Evolutionary conservation across 2,797 vertebrate genomes (phyloP).

Genomic region (Glyptemys insculpta): DNA sequence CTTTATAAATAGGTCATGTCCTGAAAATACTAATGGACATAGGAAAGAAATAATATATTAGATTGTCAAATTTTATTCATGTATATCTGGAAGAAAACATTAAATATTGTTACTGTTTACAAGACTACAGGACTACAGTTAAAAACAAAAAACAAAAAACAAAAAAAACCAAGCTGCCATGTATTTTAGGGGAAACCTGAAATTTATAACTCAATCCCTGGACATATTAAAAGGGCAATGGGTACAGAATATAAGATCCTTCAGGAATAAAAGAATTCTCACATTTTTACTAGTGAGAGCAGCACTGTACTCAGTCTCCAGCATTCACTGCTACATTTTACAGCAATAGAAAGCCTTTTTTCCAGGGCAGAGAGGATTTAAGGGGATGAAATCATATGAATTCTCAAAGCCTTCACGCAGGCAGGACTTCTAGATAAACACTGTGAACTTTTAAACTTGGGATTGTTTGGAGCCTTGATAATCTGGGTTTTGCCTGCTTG

Average conservation of each 20-base stretch:
- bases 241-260: not conserved
- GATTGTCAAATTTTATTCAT: not conserved
- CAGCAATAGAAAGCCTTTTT: not conserved
- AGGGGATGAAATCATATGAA: conserved; percentile 45
- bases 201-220: not conserved
- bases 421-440: conserved; percentile 21
- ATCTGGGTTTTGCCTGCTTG: not conserved
- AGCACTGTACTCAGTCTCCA: not conserved
- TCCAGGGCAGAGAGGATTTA: not conserved
- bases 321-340: conserved; percentile 6
- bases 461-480: conserved; percentile 3
- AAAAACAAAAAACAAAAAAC: fast-evolving
- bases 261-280: not conserved
- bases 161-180: not conserved
- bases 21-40: not conserved
- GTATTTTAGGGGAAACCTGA: not conserved
- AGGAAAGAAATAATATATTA: not conserved
- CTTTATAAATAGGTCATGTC: not conserved
- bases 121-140: not conserved
- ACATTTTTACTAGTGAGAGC: not conserved
- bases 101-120: not conserved
- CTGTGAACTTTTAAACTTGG: conserved; percentile 10
- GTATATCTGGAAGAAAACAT: not conserved
- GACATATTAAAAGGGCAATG: not conserved
- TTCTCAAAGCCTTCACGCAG: conserved; percentile 27